These are phyloP conservation scores for Eulemur albifrons DNA, from an alignment of 2,797 vertebrate genomes.

Conservation along the genomic window DNA sequence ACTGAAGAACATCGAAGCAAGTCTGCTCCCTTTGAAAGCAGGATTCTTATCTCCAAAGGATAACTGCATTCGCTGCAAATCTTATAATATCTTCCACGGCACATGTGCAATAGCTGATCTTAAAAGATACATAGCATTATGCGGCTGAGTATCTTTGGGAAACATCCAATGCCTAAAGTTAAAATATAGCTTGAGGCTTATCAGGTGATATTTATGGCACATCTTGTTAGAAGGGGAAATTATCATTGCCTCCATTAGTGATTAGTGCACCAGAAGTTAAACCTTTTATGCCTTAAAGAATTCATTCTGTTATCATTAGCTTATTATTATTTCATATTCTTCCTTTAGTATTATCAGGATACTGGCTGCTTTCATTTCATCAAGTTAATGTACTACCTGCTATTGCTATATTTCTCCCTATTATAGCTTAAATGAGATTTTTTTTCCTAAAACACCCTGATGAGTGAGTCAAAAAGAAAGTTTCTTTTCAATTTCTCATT, in stretches of 20 bases:
- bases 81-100: neutral
- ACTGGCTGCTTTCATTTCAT: neutral
- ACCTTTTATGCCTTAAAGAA: conserved; percentile 42
- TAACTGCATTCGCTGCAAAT: conserved; percentile 63
- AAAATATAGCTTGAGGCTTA: conserved; percentile 60
- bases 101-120: conserved; percentile 58
- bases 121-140: conserved; percentile 59
- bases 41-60: conserved; percentile 56
- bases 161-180: conserved; percentile 45
- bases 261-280: conserved; percentile 49
- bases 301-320: conserved; percentile 32
- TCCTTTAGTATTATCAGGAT: neutral
- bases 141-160: conserved; percentile 12
- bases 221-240: conserved; percentile 20
- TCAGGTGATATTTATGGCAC: conserved; percentile 61
- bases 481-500: neutral
- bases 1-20: neutral
- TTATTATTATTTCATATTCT: conserved; percentile 31
- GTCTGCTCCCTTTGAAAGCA: conserved; percentile 14
- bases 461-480: neutral
- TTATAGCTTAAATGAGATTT: conserved; percentile 43
- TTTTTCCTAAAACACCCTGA: neutral
- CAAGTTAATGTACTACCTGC: neutral
- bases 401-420: neutral
- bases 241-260: conserved; percentile 52